Percentiles rank a stretch among this genome's conserved stretches.
Conservation (phyloP, 2,113 vertebrate genomes). For the cattle (Bos taurus) region DNA sequence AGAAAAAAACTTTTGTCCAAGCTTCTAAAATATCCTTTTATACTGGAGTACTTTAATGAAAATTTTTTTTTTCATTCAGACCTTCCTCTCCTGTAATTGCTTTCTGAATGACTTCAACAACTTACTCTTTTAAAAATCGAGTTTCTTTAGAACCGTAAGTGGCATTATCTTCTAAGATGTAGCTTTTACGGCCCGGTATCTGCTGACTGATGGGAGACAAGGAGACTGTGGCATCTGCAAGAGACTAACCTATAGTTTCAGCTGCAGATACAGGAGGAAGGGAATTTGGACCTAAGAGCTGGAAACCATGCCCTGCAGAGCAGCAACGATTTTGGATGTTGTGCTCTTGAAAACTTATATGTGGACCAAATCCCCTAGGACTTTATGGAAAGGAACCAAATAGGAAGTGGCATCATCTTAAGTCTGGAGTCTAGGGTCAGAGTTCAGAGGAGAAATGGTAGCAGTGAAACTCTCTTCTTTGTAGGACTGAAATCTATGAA, state of each 20-base stretch:
- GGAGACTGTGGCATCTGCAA: background rate
- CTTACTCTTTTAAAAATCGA: background rate
- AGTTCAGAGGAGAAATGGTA: background rate
- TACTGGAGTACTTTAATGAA: background rate
- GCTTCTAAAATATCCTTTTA: background rate
- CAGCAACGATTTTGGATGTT: background rate
- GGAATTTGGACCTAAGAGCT: background rate
- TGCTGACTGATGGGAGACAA: background rate
- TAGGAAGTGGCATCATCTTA: background rate
- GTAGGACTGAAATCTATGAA: background rate
- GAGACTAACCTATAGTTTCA: background rate
- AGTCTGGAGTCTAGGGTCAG: background rate
- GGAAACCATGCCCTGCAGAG: background rate
- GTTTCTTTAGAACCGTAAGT: background rate
- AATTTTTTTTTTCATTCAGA: background rate
- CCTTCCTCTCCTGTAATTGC: background rate
- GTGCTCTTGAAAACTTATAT: background rate
- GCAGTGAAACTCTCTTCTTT: background rate
- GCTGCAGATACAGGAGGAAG: background rate
- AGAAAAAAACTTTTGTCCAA: background rate
- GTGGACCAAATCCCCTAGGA: background rate
- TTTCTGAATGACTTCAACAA: background rate
- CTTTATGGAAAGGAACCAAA: background rate
- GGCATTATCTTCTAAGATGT: background rate
- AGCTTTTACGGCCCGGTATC: background rate